Conservation (phyloP, 2,113 vertebrate species). For the Dicerorhinus sumatrensis region DNA sequence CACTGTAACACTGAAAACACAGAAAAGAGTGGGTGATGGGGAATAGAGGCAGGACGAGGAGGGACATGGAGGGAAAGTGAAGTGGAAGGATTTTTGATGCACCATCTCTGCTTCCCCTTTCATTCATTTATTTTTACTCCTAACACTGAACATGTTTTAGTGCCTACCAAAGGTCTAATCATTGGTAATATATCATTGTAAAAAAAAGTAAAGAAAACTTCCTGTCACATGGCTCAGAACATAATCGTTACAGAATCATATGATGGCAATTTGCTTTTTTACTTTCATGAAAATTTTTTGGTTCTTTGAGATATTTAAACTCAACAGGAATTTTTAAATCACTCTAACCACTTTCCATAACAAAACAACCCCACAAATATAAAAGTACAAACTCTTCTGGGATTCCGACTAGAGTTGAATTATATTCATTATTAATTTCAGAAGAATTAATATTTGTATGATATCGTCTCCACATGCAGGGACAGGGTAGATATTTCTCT, state of each 20-base stretch:
- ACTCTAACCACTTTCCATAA: neutral
- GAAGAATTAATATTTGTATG: neutral
- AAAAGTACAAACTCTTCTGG: neutral
- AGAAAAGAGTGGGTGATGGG: too few relatives aligned
- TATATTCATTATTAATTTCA: neutral
- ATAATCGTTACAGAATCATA: neutral
- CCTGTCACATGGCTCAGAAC: neutral
- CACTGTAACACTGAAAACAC: neutral
- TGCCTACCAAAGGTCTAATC: neutral
- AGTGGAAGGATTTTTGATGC: neutral
- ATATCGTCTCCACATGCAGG: neutral
- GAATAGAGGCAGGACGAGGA: neutral
- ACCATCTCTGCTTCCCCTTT: neutral
- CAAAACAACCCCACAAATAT: neutral
- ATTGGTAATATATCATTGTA: neutral
- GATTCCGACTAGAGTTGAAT: neutral
- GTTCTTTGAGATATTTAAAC: neutral
- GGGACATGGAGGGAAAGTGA: fast-evolving
- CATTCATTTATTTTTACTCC: neutral
- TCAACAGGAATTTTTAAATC: neutral
- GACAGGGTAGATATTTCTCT: neutral
- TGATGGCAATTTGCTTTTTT: neutral
- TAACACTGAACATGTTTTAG: neutral
- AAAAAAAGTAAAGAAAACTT: neutral
- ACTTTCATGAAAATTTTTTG: neutral